These are phyloP conservation scores for Protonibea diacanthus DNA, from an alignment of 2,797 vertebrate species.

Conservation along the genomic window DNA sequence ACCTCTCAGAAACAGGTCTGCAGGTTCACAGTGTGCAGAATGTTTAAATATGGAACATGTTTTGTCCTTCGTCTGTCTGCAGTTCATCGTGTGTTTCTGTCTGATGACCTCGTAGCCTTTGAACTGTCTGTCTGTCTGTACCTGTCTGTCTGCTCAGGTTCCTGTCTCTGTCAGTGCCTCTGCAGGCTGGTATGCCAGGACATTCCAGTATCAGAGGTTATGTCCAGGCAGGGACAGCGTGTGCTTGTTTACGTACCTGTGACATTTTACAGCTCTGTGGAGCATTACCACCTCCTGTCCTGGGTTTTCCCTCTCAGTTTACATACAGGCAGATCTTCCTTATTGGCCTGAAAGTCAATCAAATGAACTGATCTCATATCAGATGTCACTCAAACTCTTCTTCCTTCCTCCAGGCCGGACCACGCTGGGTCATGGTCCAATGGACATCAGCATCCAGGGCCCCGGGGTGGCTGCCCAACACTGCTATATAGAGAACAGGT, in stretches of 20 bases:
- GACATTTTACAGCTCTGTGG: background rate
- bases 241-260: background rate
- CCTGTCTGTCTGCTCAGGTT: slow-evolving; percentile 36
- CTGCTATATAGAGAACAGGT: slow-evolving; percentile 93
- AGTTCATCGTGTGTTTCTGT: slow-evolving; percentile 13
- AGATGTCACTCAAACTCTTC: background rate
- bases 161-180: slow-evolving; percentile 16
- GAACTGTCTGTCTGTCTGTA: slow-evolving; percentile 25
- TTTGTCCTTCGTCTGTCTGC: background rate
- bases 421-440: slow-evolving; percentile 88
- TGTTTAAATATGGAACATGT: background rate
- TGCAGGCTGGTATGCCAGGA: slow-evolving; percentile 35
- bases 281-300: too few species aligned
- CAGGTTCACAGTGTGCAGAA: too few species aligned
- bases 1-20: background rate
- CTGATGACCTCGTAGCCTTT: slow-evolving; percentile 15
- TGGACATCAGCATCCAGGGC: slow-evolving; percentile 91
- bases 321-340: background rate
- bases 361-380: too few species aligned
- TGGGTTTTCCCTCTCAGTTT: background rate
- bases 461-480: slow-evolving; percentile 90
- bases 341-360: too few species aligned
- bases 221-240: slow-evolving; percentile 13
- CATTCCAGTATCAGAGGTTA: slow-evolving; percentile 26
- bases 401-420: slow-evolving; percentile 84